Evolutionary conservation across 2,113 vertebrate genomes (phyloP).

Genomic region (Crotophaga sulcirostris): DNA sequence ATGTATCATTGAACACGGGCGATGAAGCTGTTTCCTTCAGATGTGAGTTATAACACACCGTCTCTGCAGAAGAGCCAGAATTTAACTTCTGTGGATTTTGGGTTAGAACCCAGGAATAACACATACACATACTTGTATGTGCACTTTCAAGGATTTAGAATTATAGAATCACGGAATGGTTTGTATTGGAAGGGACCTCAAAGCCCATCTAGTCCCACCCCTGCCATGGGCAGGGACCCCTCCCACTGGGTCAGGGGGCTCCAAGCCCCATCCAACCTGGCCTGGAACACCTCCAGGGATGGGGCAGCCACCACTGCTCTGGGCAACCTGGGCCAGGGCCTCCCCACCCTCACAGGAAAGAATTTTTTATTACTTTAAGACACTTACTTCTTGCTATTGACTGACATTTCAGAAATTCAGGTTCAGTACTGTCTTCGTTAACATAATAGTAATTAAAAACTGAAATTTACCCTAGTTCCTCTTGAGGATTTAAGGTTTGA

Average conservation of each 20-base stretch:
- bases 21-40: background rate
- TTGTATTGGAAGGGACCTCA: too few species aligned
- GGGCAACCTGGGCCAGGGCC: too few species aligned
- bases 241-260: too few species aligned
- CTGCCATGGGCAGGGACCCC: too few species aligned
- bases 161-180: background rate
- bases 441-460: slow-evolving; percentile 16
- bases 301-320: too few species aligned
- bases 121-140: background rate
- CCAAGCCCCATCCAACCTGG: too few species aligned
- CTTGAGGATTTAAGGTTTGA: background rate
- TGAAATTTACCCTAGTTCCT: background rate
- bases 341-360: too few species aligned
- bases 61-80: background rate
- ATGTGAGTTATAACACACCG: background rate
- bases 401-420: slow-evolving; percentile 2
- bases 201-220: too few species aligned
- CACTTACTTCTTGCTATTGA: background rate
- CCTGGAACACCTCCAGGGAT: too few species aligned
- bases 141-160: background rate
- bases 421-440: slow-evolving; percentile 25
- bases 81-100: slow-evolving; percentile 40
- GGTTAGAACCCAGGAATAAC: slow-evolving; percentile 4
- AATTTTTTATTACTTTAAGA: background rate
- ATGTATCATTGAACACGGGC: background rate